These are phyloP conservation scores for Acromyrmex echinatior DNA, from an alignment of 1,140 invertebrate species.

Conservation along the genomic window DNA sequence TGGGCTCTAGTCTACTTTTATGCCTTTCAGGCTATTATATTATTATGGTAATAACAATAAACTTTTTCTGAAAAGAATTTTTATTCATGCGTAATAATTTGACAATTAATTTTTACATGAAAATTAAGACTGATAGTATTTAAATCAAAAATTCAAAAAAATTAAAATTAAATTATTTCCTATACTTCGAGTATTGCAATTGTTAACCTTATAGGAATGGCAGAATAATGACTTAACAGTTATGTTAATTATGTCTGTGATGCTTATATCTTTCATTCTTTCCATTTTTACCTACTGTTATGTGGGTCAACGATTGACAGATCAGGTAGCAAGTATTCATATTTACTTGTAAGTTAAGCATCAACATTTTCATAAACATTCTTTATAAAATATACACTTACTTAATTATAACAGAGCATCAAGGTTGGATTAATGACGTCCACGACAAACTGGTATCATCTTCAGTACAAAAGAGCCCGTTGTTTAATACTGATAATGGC, in stretches of 20 bases:
- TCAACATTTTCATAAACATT: neutral
- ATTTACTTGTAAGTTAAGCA: neutral
- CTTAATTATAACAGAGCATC: constrained; percentile 59
- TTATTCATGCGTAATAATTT: constrained; percentile 54
- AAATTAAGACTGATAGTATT: constrained; percentile 42
- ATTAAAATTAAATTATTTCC: neutral
- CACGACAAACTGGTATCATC: constrained; percentile 66
- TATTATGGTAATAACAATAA: constrained; percentile 52
- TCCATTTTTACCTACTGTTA: constrained; percentile 73
- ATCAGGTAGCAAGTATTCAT: constrained; percentile 62
- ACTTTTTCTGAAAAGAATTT: neutral
- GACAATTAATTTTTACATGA: constrained; percentile 51
- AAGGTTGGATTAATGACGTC: constrained; percentile 57
- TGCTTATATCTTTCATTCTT: constrained; percentile 70
- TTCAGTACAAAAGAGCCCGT: constrained; percentile 61
- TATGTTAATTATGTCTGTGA: constrained; percentile 36
- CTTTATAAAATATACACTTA: neutral
- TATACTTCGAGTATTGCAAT: too few species aligned
- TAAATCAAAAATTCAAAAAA: neutral
- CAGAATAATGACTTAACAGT: constrained; percentile 50
- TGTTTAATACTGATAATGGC: constrained; percentile 72
- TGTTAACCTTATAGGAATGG: constrained; percentile 71
- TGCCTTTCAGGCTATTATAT: constrained; percentile 71
- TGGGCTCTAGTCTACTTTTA: constrained; percentile 70
- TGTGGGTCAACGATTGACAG: constrained; percentile 72